Evolutionary conservation across 2,888 invertebrate genomes (phyloP).

Genomic region (Mimachlamys varia): DNA sequence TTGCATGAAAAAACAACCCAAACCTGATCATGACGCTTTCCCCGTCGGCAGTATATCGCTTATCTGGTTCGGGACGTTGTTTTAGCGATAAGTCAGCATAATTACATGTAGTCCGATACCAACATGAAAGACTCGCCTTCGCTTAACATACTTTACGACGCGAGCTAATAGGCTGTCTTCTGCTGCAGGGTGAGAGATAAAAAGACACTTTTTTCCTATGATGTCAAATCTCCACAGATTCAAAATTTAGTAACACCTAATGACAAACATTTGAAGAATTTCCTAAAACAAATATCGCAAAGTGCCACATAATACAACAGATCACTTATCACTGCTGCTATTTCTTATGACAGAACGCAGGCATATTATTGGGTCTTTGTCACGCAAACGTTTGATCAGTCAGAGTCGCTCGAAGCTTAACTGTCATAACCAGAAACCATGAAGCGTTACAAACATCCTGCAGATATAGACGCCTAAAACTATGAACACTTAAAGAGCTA

Average conservation of each 20-base stretch:
- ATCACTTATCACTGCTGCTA: conserved; percentile 19
- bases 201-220: conserved; percentile 28
- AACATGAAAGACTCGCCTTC: conserved; percentile 21
- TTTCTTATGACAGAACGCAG: conserved; percentile 27
- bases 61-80: conserved; percentile 10
- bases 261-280: conserved; percentile 36
- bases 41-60: neutral
- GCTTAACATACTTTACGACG: conserved; percentile 36
- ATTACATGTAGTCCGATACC: conserved; percentile 21
- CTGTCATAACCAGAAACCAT: conserved; percentile 30
- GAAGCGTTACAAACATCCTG: conserved; percentile 29
- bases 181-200: conserved; percentile 31
- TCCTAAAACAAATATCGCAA: conserved; percentile 34
- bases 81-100: conserved; percentile 25
- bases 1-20: conserved; percentile 32
- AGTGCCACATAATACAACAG: conserved; percentile 28
- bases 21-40: neutral
- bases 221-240: conserved; percentile 36
- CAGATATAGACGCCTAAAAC: conserved; percentile 31
- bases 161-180: conserved; percentile 18
- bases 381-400: conserved; percentile 31
- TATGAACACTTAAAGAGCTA: conserved; percentile 21
- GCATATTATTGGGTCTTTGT: conserved; percentile 25
- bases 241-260: conserved; percentile 36
- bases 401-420: conserved; percentile 28